These are phyloP conservation scores for Labroides dimidiatus DNA, from an alignment of 2,797 vertebrate species.

Conservation along the genomic window DNA sequence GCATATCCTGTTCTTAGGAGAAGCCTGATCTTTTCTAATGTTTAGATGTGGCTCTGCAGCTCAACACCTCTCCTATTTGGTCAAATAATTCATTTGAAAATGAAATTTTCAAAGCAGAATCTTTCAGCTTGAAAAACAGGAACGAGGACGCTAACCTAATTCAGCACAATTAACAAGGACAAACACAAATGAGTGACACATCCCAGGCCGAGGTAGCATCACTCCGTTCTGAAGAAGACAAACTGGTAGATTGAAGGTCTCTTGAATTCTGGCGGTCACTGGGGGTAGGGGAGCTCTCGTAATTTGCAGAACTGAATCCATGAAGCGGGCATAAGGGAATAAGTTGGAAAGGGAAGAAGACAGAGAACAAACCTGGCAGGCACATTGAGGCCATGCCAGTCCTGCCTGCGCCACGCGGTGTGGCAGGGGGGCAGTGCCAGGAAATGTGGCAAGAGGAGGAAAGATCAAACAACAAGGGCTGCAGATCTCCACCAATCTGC, in stretches of 20 bases:
- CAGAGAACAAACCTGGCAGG: slow-evolving; percentile 87
- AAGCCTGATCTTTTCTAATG: slow-evolving; percentile 47
- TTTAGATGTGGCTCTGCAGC: slow-evolving; percentile 42
- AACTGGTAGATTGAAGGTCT: slow-evolving; percentile 79
- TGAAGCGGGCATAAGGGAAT: slow-evolving; percentile 83
- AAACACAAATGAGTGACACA: slow-evolving; percentile 57
- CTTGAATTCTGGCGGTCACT: slow-evolving; percentile 79
- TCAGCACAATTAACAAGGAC: slow-evolving; percentile 66
- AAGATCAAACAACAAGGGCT: slow-evolving; percentile 91
- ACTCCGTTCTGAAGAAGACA: slow-evolving; percentile 77
- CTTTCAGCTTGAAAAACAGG: slow-evolving; percentile 59
- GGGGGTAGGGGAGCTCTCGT: slow-evolving; percentile 82
- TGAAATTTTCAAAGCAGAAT: slow-evolving; percentile 49
- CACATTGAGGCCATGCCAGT: slow-evolving; percentile 87
- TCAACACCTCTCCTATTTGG: slow-evolving; percentile 59
- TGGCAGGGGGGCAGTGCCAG: slow-evolving; percentile 86
- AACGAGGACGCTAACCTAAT: slow-evolving; percentile 60
- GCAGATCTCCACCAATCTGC: slow-evolving; percentile 90
- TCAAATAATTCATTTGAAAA: slow-evolving; percentile 51
- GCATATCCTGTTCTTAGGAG: slow-evolving; percentile 60
- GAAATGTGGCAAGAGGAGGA: slow-evolving; percentile 88
- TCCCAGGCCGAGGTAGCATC: slow-evolving; percentile 68
- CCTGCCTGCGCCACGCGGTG: slow-evolving; percentile 86
- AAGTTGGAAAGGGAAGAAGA: slow-evolving; percentile 82
- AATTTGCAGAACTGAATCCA: slow-evolving; percentile 81